Percentiles rank a stretch among this genome's conserved stretches.
phyloP scores from a whole-genome alignment of 2,888 invertebrate species.

The Lasioglossum lativentre region DNA sequence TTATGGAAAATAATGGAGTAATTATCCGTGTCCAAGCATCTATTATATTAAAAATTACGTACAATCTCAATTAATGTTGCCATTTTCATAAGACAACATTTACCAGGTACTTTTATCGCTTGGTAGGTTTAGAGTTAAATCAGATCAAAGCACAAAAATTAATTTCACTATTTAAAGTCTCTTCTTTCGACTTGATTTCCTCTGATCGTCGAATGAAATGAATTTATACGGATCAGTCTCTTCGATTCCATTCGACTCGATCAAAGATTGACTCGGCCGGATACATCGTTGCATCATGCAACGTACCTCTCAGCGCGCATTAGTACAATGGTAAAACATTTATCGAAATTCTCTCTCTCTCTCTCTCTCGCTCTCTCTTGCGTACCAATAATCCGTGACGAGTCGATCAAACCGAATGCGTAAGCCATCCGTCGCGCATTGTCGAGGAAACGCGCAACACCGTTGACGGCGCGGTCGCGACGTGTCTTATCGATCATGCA shows the following conservation, averaged over 20 bases:
- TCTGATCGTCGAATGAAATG: neutral
- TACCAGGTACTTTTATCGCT: no score
- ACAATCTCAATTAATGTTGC: no score
- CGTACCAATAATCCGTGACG: neutral
- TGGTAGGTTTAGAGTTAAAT: no score
- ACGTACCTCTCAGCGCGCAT: neutral
- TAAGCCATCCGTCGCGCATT: constrained; percentile 19
- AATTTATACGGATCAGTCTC: neutral
- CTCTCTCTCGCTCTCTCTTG: neutral
- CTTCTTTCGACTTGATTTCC: neutral
- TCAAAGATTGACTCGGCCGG: neutral
- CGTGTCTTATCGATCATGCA: constrained; percentile 44
- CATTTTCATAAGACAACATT: no score
- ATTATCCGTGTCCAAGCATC: no score
- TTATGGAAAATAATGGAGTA: no score
- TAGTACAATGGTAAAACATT: neutral
- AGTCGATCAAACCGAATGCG: constrained; percentile 14
- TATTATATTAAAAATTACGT: no score
- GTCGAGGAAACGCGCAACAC: constrained; percentile 15
- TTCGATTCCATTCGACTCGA: neutral
- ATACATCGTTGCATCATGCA: neutral
- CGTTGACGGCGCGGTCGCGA: constrained; percentile 28
- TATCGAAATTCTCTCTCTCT: neutral
- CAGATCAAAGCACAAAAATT: neutral
- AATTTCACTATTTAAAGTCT: neutral